A percentile compares a stretch with the other conserved stretches of the same genome.
These are phyloP conservation scores for Folsomia candida DNA, from an alignment of 2,888 invertebrate species.

Conservation along the genomic window DNA sequence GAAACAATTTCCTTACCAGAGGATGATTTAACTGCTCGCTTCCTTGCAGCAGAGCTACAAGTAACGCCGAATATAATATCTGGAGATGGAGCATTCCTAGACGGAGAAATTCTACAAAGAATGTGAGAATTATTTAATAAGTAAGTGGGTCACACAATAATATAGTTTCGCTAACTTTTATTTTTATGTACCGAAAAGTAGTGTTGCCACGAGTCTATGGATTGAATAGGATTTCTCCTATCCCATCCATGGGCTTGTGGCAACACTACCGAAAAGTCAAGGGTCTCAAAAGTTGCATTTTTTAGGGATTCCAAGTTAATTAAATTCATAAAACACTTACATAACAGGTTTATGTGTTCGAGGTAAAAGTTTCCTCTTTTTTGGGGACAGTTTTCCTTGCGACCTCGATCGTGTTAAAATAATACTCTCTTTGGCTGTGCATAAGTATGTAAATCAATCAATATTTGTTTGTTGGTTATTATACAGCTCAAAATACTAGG, in stretches of 20 bases:
- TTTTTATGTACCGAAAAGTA: conserved; percentile 1
- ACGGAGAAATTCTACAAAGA: conserved; percentile 24
- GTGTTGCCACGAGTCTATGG: no score
- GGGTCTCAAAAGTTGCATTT: no score
- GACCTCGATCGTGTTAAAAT: conserved; percentile 48
- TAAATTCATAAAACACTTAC: no score
- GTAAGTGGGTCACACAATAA: background rate
- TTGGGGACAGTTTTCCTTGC: conserved; percentile 1
- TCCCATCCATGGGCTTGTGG: no score
- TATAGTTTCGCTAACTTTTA: background rate
- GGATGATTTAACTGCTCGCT: background rate
- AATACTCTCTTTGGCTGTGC: conserved; percentile 40
- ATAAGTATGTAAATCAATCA: background rate
- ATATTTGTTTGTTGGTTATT: background rate
- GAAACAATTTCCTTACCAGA: no score
- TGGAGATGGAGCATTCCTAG: conserved; percentile 50
- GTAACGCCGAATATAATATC: conserved; percentile 49
- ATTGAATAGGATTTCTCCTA: no score
- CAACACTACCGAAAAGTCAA: no score
- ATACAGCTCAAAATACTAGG: background rate
- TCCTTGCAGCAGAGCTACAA: conserved; percentile 19
- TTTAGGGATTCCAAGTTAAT: no score
- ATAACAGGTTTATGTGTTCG: background rate
- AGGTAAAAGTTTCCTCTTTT: background rate
- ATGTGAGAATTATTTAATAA: background rate